These are phyloP conservation scores for Limnephilus marmoratus DNA, from an alignment of 2,888 invertebrate species.

Conservation along the genomic window DNA sequence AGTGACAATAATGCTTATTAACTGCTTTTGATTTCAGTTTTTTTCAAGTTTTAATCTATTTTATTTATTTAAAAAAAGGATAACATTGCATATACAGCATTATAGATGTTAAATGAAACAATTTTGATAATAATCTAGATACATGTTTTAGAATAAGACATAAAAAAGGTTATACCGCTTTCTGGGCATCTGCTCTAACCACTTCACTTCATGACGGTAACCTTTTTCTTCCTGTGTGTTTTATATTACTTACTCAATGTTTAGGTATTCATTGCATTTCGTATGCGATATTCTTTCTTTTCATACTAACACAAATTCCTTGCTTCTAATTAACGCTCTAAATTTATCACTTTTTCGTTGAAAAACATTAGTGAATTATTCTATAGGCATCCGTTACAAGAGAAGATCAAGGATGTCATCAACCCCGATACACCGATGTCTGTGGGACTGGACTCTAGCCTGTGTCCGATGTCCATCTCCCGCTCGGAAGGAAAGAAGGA, in stretches of 20 bases:
- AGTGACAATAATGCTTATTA: background rate
- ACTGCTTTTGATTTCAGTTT: too few species aligned
- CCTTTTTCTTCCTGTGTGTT: background rate
- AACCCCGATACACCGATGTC: conserved; percentile 78
- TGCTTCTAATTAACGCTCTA: background rate
- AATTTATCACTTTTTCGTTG: background rate
- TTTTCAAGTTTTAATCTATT: too few species aligned
- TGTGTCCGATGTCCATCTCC: conserved; percentile 83
- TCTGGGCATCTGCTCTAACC: background rate
- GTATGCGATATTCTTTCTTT: background rate
- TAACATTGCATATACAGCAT: too few species aligned
- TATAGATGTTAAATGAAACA: too few species aligned
- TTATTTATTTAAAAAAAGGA: too few species aligned
- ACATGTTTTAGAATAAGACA: too few species aligned
- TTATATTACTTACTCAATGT: background rate
- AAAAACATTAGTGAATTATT: conserved; percentile 31
- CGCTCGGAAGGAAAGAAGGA: conserved; percentile 72
- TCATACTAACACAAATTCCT: background rate
- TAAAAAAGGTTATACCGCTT: background rate
- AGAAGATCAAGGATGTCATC: conserved; percentile 74
- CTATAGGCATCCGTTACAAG: conserved; percentile 69
- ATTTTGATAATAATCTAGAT: too few species aligned
- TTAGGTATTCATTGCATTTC: background rate
- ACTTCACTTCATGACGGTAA: background rate
- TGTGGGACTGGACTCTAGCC: conserved; percentile 74